Evolutionary conservation across 2,797 vertebrate genomes (phyloP), one percentile per base, ranked within the genome.

Genomic region (Acrocephalus scirpaceus): DNA sequence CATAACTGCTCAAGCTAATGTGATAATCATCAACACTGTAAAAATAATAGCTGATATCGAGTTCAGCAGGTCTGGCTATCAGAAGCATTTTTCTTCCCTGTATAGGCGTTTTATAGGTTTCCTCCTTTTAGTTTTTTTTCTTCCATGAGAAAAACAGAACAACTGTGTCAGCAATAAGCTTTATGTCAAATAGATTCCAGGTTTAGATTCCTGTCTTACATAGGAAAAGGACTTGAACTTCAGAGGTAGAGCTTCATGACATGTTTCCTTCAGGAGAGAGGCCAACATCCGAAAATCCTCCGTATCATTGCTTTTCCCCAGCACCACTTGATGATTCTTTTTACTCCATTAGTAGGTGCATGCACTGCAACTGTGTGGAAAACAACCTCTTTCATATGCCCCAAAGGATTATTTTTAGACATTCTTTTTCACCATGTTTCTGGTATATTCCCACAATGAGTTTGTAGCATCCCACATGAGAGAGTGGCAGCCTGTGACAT

Each of bases 1-100:
- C 91, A 77, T 27, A 91, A 57, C 17, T 2, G n/a, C 61, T 75
- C 1, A 3, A 93, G 67, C 45, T 88, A 95, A 83, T 53, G 69
- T 88, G 76, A 88, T 78, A 90, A 73, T 73, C 48, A 79, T 84
- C 74, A 92, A 67, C 90, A 36, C 27, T 57, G 42, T 66, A 78
- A 78, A 96, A 88, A 75, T 45, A 74, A 88, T 71, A 88, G 34
- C 38, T 10, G 14, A 72, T 69, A 86, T 36, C 47, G 40, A 78
- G 66, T 90, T 93, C 34, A 83, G 79, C 75, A 78, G 62, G 62
- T 73, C 66, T 92, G 82, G 44, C 15, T 90, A 78, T 86, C 27
- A 54, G 53, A 85, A 80, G 10, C 3, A 61, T 44, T 93, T 87
- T 65, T 74, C 65, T 86, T 90, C 25, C 48, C 25, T 0, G 0